phyloP scores from a whole-genome alignment of 2,888 invertebrate genomes.

The Oligia fasciuncula region DNA sequence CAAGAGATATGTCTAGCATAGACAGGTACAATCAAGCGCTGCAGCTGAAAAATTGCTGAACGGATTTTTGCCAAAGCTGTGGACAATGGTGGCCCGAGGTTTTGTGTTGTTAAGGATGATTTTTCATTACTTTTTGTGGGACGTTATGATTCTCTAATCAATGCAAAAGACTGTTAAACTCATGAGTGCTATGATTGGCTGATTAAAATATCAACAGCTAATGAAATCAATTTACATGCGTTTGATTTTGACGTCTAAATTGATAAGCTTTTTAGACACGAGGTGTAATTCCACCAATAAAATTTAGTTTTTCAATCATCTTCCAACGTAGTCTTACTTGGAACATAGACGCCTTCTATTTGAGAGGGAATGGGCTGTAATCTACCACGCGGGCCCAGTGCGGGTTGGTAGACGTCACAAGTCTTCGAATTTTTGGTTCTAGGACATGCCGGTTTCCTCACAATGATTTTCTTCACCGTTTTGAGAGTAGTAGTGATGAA shows the following conservation, averaged over 20 bases:
- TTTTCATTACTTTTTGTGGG: not conserved
- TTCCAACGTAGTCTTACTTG: not conserved
- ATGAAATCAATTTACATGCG: not conserved
- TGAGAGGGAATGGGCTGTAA: no score
- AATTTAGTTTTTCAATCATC: not conserved
- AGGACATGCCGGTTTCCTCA: no score
- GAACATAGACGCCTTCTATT: no score
- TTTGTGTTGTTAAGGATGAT: not conserved
- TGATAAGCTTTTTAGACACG: not conserved
- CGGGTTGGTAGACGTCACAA: no score
- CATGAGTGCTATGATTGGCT: no score
- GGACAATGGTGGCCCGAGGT: not conserved
- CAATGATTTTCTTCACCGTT: no score
- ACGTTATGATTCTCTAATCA: not conserved
- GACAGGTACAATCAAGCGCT: conserved; percentile 41
- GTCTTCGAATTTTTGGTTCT: no score
- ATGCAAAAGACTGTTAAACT: not conserved
- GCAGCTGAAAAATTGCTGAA: conserved; percentile 35
- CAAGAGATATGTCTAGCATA: conserved; percentile 33
- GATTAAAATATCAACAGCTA: no score
- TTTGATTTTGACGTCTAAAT: not conserved
- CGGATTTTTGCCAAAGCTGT: not conserved
- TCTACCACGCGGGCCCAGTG: no score
- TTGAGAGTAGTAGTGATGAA: no score
- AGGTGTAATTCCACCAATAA: not conserved